Evolutionary conservation across 2,888 invertebrate genomes (phyloP), one percentile per base, ranked within the genome.

Genomic region (Timandra comae): DNA sequence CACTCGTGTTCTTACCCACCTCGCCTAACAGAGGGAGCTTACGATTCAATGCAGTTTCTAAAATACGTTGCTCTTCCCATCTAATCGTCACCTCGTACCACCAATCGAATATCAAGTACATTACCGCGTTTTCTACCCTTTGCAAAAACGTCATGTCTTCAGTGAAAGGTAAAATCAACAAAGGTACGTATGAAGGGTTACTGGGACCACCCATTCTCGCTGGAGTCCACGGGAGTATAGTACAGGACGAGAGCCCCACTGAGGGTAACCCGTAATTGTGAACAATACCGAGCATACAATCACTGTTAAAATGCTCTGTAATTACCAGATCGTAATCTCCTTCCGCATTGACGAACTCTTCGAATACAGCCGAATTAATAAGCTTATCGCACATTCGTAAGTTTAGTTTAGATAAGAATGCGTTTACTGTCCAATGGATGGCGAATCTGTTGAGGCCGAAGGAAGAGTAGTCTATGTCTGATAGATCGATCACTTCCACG

Each of bases 261-360:
- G 88, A 70, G 0, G 91, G 91, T 35, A 74, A 46, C 5, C 69
- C 63, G 3, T 85, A 78, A 26, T 63, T 73, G 43, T 84, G 61
- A 1, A 73, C 65, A 22, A 88, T 49, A 0, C 76, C 79, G 5
- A 87, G 46, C 54, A 81, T 78, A 22, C 88, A 85, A 38, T 88
- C 81, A 10, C 75, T 75, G 39, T 81, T 84, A 47, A 88, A 88
- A 30, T 66, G 68, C 38, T 88, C 88, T 2, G 71, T 69, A 9
- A 88, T 41, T 7, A 88, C 62, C 1, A 87, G 34, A 55, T 93
- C 92, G 45, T 90, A 93, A 7, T 80, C 69, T 20, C 63, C 63
- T 41, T 70, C 63, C 44, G 86, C 37, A 5, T 68, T 72, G 6
- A 75, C 74, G 1, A 63, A n/a, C n/a, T n/a, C n/a, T n/a, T n/a